Base-by-base conservation (phyloP, 2,797 vertebrate species). In the Danio kyathit region DNA sequence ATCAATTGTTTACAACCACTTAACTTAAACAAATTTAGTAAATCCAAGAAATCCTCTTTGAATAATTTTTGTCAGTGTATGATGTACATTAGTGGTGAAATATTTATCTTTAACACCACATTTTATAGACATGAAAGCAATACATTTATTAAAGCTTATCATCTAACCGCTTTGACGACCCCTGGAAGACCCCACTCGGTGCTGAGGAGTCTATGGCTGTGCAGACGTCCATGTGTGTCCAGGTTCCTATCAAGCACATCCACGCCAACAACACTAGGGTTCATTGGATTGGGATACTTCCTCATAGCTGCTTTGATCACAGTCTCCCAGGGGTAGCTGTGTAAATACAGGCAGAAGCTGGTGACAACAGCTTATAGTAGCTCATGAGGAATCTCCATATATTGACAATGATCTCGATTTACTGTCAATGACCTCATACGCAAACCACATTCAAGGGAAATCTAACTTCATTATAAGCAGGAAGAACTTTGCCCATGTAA, bases 201-300 rank as follows among this genome's bases (percentile, higher is more conserved):
- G 89, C 98, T 99, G 81, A 99, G 97, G 6, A 99, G 95, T 2
- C 98, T 88, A 87, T 98, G 96, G 90, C 98, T 99, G 92, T 99
- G 98, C 81, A 99, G 87, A 82, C 97, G 97, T 73, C 98, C 97
- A 0, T 90, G 88, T 7, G 89, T 54, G 73, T 99, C 98, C 76
- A 99, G 48, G 2, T 93, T 92, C 79, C 98, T 94, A 86, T 96
- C 95, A 89, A 99, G 88, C 16, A 99, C 98, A 1, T 99, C 98
- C 2, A 99, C 97, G 0, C 98, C 97, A 0, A 99, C 95, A 86
- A 99, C 98, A 0, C 92, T 96, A 0, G 98, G 96, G 89, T 99
- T 99, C 98, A 99, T 99, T 29, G 98, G 98, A 65, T 99, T 99
- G 0, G 98, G 98, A 86, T 99, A 99, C 74, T 99, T 99, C 90